Base-by-base conservation (phyloP, 1,140 invertebrate genomes). In the Yoshiicerus persimilis region DNA sequence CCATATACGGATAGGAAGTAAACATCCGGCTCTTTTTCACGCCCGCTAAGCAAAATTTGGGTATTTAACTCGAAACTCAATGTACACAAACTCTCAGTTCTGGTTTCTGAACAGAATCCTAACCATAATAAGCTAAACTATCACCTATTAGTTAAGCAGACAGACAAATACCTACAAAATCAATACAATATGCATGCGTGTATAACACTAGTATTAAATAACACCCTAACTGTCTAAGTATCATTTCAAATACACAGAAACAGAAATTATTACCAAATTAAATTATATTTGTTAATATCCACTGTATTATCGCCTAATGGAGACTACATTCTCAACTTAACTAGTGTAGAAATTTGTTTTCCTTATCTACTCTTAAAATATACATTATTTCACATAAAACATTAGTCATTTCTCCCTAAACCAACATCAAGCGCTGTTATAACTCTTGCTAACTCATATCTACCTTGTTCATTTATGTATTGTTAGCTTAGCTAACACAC, bases 11-110 rank as follows among this genome's bases (percentile, higher is more conserved):
- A 89, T 87, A 75, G 88, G 90, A 90, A 89, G 88, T 90, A 90
- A 90, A 90, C 88, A 90, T 90, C 90, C 90, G 90, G 88, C 27
- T 27, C 83, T 85, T 90, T 88, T 89, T 89, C 86, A 89, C 88
- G 88, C 88, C 89, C 88, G 87, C 85, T 86, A 89, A 89, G 62
- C 84, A 89, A 89, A 89, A 89, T 87, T 87, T 87, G 66, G 70
- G 75, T 47, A 84, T 84, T 41, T 80, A 80, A 80, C 75, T 75
- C 32, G 34, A 27, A 75, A 75, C 70, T 80, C 75, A 80, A 80
- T 23, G 27, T 77, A 80, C 75, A 80, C 75, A 80, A 80, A 80
- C 32, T 80, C 30, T 34, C 32, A 80, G 75, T 36, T 80, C 75
- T 80, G 75, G 75, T 80, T 80, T 80, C 75, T 80, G 75, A 80